Conservation (phyloP, 92 coral and sea anemone genomes). For the Palythoa grandiflora region DNA sequence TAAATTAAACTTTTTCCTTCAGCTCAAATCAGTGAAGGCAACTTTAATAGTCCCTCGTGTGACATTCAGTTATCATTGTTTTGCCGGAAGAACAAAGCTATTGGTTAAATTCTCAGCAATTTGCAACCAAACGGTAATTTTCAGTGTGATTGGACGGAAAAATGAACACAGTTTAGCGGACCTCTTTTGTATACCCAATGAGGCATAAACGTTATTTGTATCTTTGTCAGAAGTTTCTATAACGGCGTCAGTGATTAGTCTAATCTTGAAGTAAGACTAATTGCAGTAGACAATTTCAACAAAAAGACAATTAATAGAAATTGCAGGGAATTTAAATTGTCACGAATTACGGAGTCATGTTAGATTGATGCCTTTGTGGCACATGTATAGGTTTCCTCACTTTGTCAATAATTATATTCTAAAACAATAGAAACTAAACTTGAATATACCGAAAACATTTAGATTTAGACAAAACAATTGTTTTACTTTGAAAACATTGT, state of each 20-base stretch:
- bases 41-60: background rate
- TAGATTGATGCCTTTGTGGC: background rate
- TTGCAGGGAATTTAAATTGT: background rate
- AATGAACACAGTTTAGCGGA: background rate
- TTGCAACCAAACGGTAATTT: background rate
- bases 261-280: background rate
- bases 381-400: too few species aligned
- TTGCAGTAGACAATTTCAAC: conserved; percentile 23
- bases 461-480: too few species aligned
- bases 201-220: conserved; percentile 37
- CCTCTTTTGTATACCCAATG: conserved; percentile 6
- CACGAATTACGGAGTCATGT: background rate
- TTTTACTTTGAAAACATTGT: too few species aligned
- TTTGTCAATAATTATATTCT: too few species aligned
- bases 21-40: background rate
- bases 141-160: background rate
- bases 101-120: background rate
- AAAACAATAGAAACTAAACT: too few species aligned
- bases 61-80: background rate
- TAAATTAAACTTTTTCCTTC: background rate
- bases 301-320: conserved; percentile 28
- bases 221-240: background rate
- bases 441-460: too few species aligned
- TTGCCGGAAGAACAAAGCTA: background rate
- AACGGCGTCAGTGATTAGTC: background rate